Evolutionary conservation across 2,888 invertebrate genomes (phyloP).

Genomic region (Metellina segmentata): DNA sequence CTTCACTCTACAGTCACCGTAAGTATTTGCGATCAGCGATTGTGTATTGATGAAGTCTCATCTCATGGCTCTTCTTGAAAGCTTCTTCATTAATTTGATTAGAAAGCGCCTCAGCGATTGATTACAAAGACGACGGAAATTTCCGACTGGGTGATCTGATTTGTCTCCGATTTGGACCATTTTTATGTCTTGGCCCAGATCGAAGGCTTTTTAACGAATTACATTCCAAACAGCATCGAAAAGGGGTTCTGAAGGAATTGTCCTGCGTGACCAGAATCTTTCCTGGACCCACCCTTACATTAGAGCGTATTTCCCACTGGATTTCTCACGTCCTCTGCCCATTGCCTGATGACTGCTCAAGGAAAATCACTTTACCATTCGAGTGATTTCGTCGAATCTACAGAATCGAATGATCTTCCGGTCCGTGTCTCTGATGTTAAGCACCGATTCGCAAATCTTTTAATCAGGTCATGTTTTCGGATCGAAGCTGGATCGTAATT

Average conservation of each 20-base stretch:
- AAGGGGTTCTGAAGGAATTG: neutral
- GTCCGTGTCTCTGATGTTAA: no score
- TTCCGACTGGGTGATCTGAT: neutral
- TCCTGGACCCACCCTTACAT: neutral
- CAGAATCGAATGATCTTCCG: no score
- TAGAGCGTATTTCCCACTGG: neutral
- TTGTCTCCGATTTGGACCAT: neutral
- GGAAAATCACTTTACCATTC: no score
- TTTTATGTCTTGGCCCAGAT: neutral
- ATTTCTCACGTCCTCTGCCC: neutral
- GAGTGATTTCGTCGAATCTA: no score
- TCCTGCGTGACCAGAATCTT: neutral
- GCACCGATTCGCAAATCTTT: no score
- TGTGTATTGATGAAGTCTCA: no score
- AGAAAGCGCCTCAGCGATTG: slow-evolving; percentile 10
- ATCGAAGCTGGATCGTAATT: no score
- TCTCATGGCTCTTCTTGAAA: neutral
- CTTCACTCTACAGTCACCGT: no score
- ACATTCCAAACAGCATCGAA: no score
- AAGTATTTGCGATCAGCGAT: no score
- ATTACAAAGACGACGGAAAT: neutral
- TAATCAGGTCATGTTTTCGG: no score
- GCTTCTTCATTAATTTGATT: neutral
- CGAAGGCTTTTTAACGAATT: neutral
- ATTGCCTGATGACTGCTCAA: neutral